A percentile compares a stretch with the other conserved stretches of the same genome.
Conservation (phyloP, 2,888 invertebrate genomes). For the Neoitamus cyanurus region DNA sequence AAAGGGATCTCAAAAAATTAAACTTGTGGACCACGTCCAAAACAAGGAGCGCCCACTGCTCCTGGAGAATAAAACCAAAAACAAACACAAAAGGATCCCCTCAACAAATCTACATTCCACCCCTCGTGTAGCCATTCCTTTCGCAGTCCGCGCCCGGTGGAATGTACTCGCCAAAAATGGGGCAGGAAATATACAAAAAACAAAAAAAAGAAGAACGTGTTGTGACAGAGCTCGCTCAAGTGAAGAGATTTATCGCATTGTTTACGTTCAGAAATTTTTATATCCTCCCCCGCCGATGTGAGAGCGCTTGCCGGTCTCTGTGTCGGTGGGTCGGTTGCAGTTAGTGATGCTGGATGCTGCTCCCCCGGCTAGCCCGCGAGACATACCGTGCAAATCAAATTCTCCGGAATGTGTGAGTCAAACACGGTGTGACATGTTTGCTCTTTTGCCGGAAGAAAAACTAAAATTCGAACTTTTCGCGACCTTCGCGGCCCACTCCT, state of each 20-base stretch:
- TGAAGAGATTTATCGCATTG: constrained; percentile 45
- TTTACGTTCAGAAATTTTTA: constrained; percentile 43
- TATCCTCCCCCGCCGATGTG: not conserved
- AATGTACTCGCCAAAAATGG: constrained; percentile 30
- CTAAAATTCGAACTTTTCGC: not conserved
- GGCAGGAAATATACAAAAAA: not conserved
- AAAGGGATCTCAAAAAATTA: not conserved
- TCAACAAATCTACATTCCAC: constrained; percentile 25
- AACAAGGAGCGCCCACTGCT: not conserved
- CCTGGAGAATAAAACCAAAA: not conserved
- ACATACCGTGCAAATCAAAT: constrained; percentile 3
- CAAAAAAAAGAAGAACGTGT: constrained; percentile 13
- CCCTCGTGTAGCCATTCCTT: not conserved
- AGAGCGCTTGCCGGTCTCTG: not conserved
- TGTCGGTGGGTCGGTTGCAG: not conserved
- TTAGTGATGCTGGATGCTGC: not conserved
- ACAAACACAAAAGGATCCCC: not conserved
- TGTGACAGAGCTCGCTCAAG: constrained; percentile 37
- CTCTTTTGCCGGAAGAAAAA: not conserved
- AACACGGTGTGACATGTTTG: not conserved
- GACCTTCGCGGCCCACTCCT: not conserved
- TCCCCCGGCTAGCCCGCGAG: not conserved
- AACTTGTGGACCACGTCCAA: not conserved
- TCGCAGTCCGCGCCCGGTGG: not conserved
- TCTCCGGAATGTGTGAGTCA: not conserved